Conservation (phyloP, 2,113 vertebrate genomes). For the Poeciliopsis occidentalis region DNA sequence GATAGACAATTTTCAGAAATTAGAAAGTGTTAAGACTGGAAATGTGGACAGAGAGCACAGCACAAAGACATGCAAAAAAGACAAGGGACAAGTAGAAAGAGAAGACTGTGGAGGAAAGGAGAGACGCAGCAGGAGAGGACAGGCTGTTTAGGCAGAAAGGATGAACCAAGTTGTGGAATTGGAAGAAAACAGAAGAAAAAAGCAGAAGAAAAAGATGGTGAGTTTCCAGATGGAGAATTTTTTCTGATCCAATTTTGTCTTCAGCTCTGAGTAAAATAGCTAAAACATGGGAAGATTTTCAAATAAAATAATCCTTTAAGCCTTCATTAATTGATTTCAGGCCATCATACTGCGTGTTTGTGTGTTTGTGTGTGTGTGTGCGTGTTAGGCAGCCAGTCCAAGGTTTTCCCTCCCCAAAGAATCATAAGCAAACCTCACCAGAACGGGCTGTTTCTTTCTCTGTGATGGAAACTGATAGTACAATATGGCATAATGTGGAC, state of each 20-base stretch:
- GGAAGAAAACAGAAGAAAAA: slow-evolving; percentile 44
- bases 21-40: slow-evolving; percentile 22
- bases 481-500: slow-evolving; percentile 3
- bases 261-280: slow-evolving; percentile 56
- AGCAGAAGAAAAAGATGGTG: slow-evolving; percentile 42
- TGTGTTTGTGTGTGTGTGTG: not conserved
- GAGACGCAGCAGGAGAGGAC: not conserved
- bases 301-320: slow-evolving; percentile 70
- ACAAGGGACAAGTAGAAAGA: slow-evolving; percentile 15
- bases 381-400: slow-evolving; percentile 6
- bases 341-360: slow-evolving; percentile 35
- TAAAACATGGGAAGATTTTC: slow-evolving; percentile 64
- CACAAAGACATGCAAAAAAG: slow-evolving; percentile 42
- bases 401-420: slow-evolving; percentile 10
- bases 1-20: slow-evolving; percentile 28
- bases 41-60: slow-evolving; percentile 37
- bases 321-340: slow-evolving; percentile 59
- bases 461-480: slow-evolving; percentile 15
- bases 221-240: slow-evolving; percentile 69
- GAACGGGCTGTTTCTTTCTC: slow-evolving; percentile 21
- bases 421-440: slow-evolving; percentile 35
- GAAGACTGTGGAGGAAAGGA: slow-evolving; percentile 9
- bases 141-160: slow-evolving; percentile 20
- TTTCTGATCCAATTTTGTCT: slow-evolving; percentile 71
- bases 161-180: slow-evolving; percentile 25